Conservation (phyloP, 2,113 vertebrate genomes). For the Tretioscincus oriximinensis region DNA sequence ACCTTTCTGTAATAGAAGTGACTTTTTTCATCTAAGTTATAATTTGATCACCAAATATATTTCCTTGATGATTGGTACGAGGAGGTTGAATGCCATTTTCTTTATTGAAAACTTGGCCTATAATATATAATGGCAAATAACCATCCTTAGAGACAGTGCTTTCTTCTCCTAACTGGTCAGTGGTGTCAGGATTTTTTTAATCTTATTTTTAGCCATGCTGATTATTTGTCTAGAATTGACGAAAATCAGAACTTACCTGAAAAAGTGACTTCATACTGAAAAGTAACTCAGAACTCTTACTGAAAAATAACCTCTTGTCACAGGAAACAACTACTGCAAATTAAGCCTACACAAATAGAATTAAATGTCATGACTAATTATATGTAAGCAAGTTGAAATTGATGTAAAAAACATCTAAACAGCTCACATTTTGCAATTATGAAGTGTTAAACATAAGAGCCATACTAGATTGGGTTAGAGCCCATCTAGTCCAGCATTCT, state of each 20-base stretch:
- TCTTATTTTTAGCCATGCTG: too few relatives aligned
- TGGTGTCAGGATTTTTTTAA: too few relatives aligned
- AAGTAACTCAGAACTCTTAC: too few relatives aligned
- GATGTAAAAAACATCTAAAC: too few relatives aligned
- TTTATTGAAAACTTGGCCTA: conserved; percentile 53
- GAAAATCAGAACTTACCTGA: too few relatives aligned
- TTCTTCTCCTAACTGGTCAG: too few relatives aligned
- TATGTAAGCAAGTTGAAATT: not conserved
- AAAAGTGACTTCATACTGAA: not conserved
- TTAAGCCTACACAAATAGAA: not conserved
- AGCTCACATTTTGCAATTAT: too few relatives aligned
- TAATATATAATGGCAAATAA: not conserved
- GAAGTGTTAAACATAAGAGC: too few relatives aligned
- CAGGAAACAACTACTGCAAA: not conserved
- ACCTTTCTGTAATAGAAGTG: conserved; percentile 81
- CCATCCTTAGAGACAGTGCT: not conserved
- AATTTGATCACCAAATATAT: conserved; percentile 82
- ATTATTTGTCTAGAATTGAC: too few relatives aligned
- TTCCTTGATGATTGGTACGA: conserved; percentile 82
- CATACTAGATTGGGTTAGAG: too few relatives aligned
- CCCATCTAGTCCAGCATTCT: too few relatives aligned
- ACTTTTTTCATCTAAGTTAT: conserved; percentile 85
- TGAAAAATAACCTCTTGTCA: not conserved
- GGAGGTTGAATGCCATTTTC: conserved; percentile 66
- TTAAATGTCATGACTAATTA: not conserved